Conservation (phyloP, 2,888 invertebrate genomes). For the Capitulum mitella region DNA sequence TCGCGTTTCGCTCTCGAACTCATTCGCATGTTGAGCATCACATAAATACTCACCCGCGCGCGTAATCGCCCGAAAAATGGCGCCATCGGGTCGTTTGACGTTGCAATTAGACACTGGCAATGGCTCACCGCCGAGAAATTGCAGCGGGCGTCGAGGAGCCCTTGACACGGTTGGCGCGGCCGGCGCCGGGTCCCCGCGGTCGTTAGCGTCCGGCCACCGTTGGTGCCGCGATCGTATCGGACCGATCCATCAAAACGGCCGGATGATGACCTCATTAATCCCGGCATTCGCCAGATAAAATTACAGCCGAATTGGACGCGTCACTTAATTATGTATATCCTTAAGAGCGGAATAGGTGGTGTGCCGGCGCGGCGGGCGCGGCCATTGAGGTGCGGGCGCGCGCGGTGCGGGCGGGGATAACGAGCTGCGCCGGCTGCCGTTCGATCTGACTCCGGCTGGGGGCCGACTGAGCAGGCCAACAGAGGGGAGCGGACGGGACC, state of each 20-base stretch:
- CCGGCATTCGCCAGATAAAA: background rate
- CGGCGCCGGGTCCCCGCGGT: background rate
- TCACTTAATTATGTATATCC: constrained; percentile 5
- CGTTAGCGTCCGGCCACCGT: background rate
- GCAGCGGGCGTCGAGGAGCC: background rate
- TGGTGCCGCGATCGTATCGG: background rate
- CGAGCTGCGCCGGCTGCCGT: background rate
- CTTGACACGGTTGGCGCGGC: background rate
- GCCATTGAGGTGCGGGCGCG: background rate
- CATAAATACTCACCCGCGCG: background rate
- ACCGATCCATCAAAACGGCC: background rate
- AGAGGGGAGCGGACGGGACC: too few species aligned
- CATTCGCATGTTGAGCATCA: background rate
- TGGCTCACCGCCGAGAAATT: background rate
- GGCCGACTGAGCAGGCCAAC: too few species aligned
- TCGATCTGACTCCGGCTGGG: too few species aligned
- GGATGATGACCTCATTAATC: constrained; percentile 22
- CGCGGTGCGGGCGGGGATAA: background rate
- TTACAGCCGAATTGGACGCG: constrained; percentile 10
- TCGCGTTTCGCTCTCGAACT: background rate
- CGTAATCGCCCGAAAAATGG: background rate
- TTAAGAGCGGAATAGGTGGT: background rate
- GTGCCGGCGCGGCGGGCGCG: background rate
- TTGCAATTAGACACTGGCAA: background rate
- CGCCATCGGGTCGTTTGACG: background rate